A percentile compares a stretch with the other conserved stretches of the same genome.
phyloP scores from a whole-genome alignment of 2,888 invertebrate species.

The Drosophila rellima region DNA sequence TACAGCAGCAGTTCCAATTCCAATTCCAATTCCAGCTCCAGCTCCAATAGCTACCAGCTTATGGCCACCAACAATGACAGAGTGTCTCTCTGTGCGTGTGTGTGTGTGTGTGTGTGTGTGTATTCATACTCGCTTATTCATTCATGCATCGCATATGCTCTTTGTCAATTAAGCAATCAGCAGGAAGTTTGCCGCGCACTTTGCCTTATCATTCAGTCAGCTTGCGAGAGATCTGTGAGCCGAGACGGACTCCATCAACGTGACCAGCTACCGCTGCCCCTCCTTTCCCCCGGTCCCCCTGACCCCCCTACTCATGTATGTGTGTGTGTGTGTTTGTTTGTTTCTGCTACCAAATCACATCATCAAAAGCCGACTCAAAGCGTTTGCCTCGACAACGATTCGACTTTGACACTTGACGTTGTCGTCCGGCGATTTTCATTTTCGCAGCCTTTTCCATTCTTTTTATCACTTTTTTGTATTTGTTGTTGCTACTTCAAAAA shows the following conservation, averaged over 20 bases:
- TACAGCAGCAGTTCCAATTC: slow-evolving; percentile 10
- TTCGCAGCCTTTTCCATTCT: slow-evolving; percentile 57
- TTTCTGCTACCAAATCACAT: slow-evolving; percentile 72
- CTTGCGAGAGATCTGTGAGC: slow-evolving; percentile 7
- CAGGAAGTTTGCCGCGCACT: slow-evolving; percentile 81
- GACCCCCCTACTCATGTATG: too few species aligned
- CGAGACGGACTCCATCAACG: slow-evolving; percentile 13
- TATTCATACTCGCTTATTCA: slow-evolving; percentile 59
- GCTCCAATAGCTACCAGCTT: slow-evolving; percentile 59
- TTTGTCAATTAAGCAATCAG: slow-evolving; percentile 82
- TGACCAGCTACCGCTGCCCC: not conserved
- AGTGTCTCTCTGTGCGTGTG: slow-evolving; percentile 4
- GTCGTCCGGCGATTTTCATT: slow-evolving; percentile 67
- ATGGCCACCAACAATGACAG: slow-evolving; percentile 79
- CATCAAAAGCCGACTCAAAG: slow-evolving; percentile 63
- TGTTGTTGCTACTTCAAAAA: slow-evolving; percentile 34
- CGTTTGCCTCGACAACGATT: slow-evolving; percentile 5
- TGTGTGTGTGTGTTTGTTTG: too few species aligned
- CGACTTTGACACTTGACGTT: slow-evolving; percentile 36
- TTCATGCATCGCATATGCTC: slow-evolving; percentile 81
- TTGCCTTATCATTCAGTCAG: slow-evolving; percentile 66
- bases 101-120: slow-evolving; percentile 15
- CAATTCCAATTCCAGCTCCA: slow-evolving; percentile 16
- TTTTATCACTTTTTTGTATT: slow-evolving; percentile 18
- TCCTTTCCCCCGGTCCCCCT: too few species aligned